phyloP scores from a whole-genome alignment of 2,888 invertebrate species.

The Abscondita cerata region DNA sequence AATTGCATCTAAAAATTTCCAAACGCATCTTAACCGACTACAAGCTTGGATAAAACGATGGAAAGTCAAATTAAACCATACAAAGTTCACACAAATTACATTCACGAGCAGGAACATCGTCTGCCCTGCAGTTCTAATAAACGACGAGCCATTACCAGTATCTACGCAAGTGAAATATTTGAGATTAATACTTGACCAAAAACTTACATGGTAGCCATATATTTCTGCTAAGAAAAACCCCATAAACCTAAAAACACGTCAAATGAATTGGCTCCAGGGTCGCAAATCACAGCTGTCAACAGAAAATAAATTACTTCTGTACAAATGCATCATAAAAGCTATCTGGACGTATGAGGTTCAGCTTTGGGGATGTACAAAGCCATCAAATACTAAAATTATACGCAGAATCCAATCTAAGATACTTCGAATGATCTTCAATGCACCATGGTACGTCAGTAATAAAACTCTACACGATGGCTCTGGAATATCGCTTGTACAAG shows the following conservation, averaged over 20 bases:
- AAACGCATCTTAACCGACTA: conserved; percentile 24
- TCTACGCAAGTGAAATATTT: conserved; percentile 16
- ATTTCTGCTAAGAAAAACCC: conserved; percentile 14
- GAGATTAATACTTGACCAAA: conserved; percentile 17
- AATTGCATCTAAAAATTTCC: conserved; percentile 28
- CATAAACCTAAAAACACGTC: conserved; percentile 8
- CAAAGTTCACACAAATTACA: conserved; percentile 35
- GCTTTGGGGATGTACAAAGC: not conserved
- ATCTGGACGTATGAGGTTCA: conserved; percentile 6
- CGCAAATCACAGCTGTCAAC: conserved; percentile 12
- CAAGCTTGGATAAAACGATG: conserved; percentile 30
- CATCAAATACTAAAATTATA: not conserved
- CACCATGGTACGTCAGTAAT: too few relatives aligned
- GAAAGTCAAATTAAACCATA: conserved; percentile 32
- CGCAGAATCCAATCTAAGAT: too few relatives aligned
- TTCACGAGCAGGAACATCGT: conserved; percentile 31
- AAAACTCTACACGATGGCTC: not conserved
- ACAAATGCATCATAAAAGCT: conserved; percentile 9
- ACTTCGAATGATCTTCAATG: too few relatives aligned
- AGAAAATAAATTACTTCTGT: conserved; percentile 16
- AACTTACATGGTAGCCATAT: conserved; percentile 22
- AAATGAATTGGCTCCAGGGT: conserved; percentile 17
- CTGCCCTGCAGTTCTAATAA: conserved; percentile 20
- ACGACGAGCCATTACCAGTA: conserved; percentile 6
- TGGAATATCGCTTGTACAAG: conserved; percentile 9